phyloP scores from a whole-genome alignment of 2,888 invertebrate species.

The Noctuana brunneofusca region DNA sequence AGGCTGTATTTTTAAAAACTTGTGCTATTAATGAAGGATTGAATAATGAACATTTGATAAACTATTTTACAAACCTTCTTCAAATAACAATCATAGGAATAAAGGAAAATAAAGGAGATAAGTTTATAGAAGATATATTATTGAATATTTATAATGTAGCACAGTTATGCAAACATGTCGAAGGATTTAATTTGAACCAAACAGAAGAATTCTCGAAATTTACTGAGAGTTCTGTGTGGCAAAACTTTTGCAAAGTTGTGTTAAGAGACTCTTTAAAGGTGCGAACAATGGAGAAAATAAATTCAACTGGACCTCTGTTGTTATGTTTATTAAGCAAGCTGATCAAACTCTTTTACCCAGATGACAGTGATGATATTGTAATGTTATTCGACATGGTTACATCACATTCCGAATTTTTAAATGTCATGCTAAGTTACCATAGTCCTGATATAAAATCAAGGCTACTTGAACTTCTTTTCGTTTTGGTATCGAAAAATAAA shows the following conservation, averaged over 20 bases:
- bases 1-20: constrained; percentile 80
- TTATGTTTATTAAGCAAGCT: constrained; percentile 81
- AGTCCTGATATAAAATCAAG: constrained; percentile 81
- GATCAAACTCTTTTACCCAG: constrained; percentile 80
- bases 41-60: constrained; percentile 70
- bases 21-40: constrained; percentile 56
- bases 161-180: constrained; percentile 59
- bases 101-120: constrained; percentile 65
- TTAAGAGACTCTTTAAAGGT: constrained; percentile 86
- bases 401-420: constrained; percentile 90
- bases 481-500: constrained; percentile 84
- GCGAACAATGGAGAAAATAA: constrained; percentile 58
- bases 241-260: constrained; percentile 84
- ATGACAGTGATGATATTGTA: constrained; percentile 71
- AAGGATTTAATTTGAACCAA: constrained; percentile 46
- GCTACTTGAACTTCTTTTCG: constrained; percentile 85
- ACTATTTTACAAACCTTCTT: constrained; percentile 81
- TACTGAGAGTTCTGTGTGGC: constrained; percentile 78
- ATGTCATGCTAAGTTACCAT: constrained; percentile 84
- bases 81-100: constrained; percentile 76
- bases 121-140: constrained; percentile 52
- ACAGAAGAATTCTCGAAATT: constrained; percentile 66
- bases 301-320: constrained; percentile 68
- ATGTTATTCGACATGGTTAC: constrained; percentile 88
- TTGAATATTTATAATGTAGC: constrained; percentile 59